Percentiles rank a stretch among this genome's conserved stretches.
phyloP scores from a whole-genome alignment of 2,888 invertebrate species.

The Teleogryllus oceanicus region DNA sequence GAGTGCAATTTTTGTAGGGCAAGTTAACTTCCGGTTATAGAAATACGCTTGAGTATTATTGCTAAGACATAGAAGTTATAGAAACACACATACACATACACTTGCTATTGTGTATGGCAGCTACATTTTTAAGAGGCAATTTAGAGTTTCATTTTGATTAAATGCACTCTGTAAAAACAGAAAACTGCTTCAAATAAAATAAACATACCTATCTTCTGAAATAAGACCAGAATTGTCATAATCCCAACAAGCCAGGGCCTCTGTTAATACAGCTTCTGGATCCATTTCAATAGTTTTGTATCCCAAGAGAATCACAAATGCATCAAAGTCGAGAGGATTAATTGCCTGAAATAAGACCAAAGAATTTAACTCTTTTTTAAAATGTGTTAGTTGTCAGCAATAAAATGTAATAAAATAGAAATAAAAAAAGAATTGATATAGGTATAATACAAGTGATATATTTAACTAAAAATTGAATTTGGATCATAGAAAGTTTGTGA shows the following conservation, averaged over 20 bases:
- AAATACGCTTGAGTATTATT: too few relatives aligned
- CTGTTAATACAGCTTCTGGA: slow-evolving; percentile 60
- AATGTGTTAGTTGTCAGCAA: too few relatives aligned
- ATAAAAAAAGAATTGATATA: too few relatives aligned
- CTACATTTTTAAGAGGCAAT: not conserved
- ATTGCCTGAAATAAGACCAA: slow-evolving; percentile 44
- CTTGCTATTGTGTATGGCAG: too few relatives aligned
- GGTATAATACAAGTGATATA: too few relatives aligned
- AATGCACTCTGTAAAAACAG: slow-evolving; percentile 1
- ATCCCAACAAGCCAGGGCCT: slow-evolving; percentile 64
- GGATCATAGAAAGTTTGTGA: too few relatives aligned
- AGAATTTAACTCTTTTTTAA: not conserved
- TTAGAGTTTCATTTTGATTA: slow-evolving; percentile 20
- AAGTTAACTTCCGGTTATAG: too few relatives aligned
- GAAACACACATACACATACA: too few relatives aligned
- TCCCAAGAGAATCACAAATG: slow-evolving; percentile 60
- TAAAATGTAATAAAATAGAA: too few relatives aligned
- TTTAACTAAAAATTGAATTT: too few relatives aligned
- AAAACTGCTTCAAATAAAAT: not conserved
- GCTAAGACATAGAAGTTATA: too few relatives aligned
- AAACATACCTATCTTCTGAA: slow-evolving; percentile 57
- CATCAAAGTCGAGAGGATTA: slow-evolving; percentile 60
- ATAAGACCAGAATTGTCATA: slow-evolving; percentile 59
- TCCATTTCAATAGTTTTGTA: slow-evolving; percentile 60
- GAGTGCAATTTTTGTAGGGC: too few relatives aligned